Base-by-base conservation (phyloP, 2,113 vertebrate species). In the Bettongia penicillata region DNA sequence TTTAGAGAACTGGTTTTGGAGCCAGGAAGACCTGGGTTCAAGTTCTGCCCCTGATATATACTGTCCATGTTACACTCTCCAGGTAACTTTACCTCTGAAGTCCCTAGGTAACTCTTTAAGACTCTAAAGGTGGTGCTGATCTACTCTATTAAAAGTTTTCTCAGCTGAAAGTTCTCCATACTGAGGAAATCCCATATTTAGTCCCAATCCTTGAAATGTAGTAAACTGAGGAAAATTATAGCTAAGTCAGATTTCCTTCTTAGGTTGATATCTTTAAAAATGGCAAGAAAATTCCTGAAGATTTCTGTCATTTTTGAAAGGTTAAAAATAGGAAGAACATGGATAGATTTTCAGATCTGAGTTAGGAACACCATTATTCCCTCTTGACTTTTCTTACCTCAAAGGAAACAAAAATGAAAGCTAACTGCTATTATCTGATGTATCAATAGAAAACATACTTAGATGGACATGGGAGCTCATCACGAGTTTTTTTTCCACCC, bases 381-480 rank as follows among this genome's bases (percentile, higher is more conserved):
- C 49, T 93, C 89, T 55, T 90, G 43, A 68, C 37, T 89, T 89
- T 28, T 90, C 11, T 31, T 55, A 31, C 61, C 31, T 68, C 31
- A 16, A 37, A 68, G 10, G 26, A 61, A 61, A 61, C 10, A 37
- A 68, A 37, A 37, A 68, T 37, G 48, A 90, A 95, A 91, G 90
- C 91, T 26, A 92, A 96, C 11, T 55, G 14, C 51, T 26, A 68
- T 8, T 93, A 95, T 91, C 51, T 93, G 52, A 47, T 57, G 84
- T 61, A 90, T 51, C 25, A n/a, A 90, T 48, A 94, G 37, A 94
- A 95, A 93, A 94, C 90, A 37, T 43, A 68, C 14, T n/a, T n/a
- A 68, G 14, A 68, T 68, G 61, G 31, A 68, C 31, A 14, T 68
- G 11, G 31, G 61, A 37, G 12, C 31, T 37, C 61, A 68, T 68